Percentiles rank a stretch among this genome's conserved stretches.
phyloP scores from a whole-genome alignment of 2,888 invertebrate species.

The Lissonota sp. region DNA sequence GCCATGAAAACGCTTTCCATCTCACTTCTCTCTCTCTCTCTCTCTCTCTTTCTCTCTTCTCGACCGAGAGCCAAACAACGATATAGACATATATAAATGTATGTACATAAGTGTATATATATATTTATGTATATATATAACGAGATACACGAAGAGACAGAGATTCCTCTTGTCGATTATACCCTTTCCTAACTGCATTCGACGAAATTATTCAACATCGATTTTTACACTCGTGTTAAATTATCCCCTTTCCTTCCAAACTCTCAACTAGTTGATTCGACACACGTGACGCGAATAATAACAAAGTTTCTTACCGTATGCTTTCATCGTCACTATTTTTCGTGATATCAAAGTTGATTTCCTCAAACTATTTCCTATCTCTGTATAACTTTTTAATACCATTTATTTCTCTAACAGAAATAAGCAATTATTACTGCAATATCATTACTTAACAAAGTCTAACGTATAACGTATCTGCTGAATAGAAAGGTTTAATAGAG shows the following conservation, averaged over 20 bases:
- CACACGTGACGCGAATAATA: slow-evolving; percentile 36
- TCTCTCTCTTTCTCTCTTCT: slow-evolving; percentile 42
- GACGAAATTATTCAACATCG: slow-evolving; percentile 64
- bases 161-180: slow-evolving; percentile 61
- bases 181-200: slow-evolving; percentile 57
- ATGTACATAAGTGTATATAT: slow-evolving; percentile 31
- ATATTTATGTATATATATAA: slow-evolving; percentile 43
- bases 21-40: slow-evolving; percentile 37
- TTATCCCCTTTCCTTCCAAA: background rate
- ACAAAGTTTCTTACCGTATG: background rate
- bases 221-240: slow-evolving; percentile 57
- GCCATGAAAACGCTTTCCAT: slow-evolving; percentile 67
- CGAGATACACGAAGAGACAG: slow-evolving; percentile 54
- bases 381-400: too few species aligned
- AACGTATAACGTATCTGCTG: too few species aligned
- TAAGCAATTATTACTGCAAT: too few species aligned
- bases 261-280: slow-evolving; percentile 58
- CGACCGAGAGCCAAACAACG: slow-evolving; percentile 55
- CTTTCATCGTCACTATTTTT: too few species aligned
- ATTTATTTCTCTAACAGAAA: too few species aligned
- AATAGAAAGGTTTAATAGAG: too few species aligned
- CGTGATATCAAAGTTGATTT: too few species aligned
- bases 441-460: too few species aligned
- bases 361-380: too few species aligned
- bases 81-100: slow-evolving; percentile 40